Evolutionary conservation across 2,113 vertebrate genomes (phyloP), one percentile per base, ranked within the genome.

Genomic region (Paedocypris sp.): DNA sequence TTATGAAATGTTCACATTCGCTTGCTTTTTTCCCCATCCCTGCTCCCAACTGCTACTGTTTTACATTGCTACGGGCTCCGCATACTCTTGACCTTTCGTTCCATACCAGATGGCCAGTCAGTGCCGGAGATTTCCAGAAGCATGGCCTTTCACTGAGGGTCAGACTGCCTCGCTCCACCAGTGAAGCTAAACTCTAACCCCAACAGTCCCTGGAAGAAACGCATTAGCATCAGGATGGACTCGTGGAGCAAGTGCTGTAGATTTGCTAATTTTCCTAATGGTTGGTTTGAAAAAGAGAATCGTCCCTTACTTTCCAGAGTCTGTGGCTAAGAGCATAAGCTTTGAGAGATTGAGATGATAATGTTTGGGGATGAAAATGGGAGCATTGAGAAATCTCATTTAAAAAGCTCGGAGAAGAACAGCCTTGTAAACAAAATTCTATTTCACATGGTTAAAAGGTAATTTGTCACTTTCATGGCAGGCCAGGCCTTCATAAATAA

Each of bases 381-480:
- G 70, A 75, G 76, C 77, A 60, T 70, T 80, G 79, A 82, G 63
- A 73, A 84, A 85, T 81, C 83, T 80, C 76, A 86, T 87, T 82
- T 82, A 74, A 82, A 81, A 79, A 73, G 68, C 72, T 73, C 73
- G 69, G 68, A 75, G 75, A 79, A 75, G 75, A 41, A 53, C 61
- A 76, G 83, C 73, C 74, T 79, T 80, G 84, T 84, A 86, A 86
- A 87, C 80, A 84, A 82, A 84, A 84, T 85, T 86, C 83, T 82
- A 83, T 86, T 86, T 80, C 80, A 77, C 79, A 79, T 83, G 84
- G 81, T 86, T 85, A 85, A 85, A 86, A 83, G 80, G 78, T 81
- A 77, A 87, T 86, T 84, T 85, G 83, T 84, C 81, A 81, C 80
- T 77, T 79, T 83, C 67, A 66, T 59, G 71, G 70, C 75, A 73